Conservation (phyloP, 2,797 vertebrate species). For the Phrynocephalus vlangalii region DNA sequence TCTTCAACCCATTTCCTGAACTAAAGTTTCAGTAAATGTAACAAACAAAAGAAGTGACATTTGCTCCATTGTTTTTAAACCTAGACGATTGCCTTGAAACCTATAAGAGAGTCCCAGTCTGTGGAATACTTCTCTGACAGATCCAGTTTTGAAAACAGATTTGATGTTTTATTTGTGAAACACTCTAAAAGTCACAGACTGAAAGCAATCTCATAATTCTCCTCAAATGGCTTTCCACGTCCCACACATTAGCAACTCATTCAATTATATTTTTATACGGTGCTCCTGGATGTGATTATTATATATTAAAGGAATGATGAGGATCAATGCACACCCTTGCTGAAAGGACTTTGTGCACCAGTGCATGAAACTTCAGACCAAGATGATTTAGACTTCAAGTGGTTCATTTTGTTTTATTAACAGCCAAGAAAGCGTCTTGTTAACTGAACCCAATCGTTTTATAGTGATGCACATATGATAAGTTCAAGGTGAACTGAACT, state of each 20-base stretch:
- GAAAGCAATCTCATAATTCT: constrained; percentile 22
- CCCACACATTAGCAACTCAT: constrained; percentile 33
- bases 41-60: constrained; percentile 10
- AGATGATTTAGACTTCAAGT: constrained; percentile 33
- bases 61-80: constrained; percentile 6
- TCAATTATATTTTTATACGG: constrained; percentile 28
- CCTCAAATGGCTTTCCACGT: constrained; percentile 20
- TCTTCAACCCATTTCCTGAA: too few species aligned
- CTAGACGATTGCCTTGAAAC: constrained; percentile 8
- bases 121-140: background rate
- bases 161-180: constrained; percentile 22
- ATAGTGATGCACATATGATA: constrained; percentile 35
- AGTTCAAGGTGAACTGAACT: constrained; percentile 54
- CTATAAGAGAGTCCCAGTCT: background rate
- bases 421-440: constrained; percentile 53
- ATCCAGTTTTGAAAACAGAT: background rate
- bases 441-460: constrained; percentile 54
- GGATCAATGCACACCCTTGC: constrained; percentile 34
- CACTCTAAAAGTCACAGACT: background rate
- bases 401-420: constrained; percentile 49
- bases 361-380: constrained; percentile 38
- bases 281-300: constrained; percentile 43
- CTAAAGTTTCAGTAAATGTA: background rate
- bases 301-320: constrained; percentile 50
- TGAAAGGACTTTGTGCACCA: constrained; percentile 33